Evolutionary conservation across 2,797 vertebrate species (phyloP).

Genomic region (Echeneis naucrates): DNA sequence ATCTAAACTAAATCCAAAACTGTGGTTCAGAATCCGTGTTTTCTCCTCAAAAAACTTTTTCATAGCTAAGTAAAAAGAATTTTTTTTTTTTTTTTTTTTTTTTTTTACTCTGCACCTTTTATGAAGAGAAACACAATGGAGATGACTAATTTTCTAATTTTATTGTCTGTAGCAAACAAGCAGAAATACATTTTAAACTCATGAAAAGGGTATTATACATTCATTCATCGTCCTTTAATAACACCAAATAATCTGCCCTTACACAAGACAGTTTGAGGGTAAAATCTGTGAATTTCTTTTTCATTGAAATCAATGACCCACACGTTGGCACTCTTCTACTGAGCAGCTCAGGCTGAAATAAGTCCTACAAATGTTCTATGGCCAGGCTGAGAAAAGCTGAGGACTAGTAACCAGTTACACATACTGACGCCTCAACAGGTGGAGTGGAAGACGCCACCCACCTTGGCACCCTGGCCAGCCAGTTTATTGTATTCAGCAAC

Average conservation of each 20-base stretch:
- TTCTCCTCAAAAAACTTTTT: neutral
- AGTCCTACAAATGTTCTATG: neutral
- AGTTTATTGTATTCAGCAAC: conserved; percentile 92
- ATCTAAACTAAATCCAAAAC: neutral
- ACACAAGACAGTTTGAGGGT: neutral
- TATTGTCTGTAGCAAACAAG: conserved; percentile 36
- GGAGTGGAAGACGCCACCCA: conserved; percentile 95
- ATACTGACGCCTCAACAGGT: conserved; percentile 86
- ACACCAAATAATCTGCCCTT: neutral
- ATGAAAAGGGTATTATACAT: neutral
- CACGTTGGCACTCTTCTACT: neutral
- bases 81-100: neutral
- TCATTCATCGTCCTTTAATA: neutral
- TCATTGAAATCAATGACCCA: neutral
- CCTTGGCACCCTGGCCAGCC: conserved; percentile 85
- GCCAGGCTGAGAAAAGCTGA: neutral
- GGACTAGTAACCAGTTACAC: neutral
- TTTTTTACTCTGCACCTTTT: conserved; percentile 10
- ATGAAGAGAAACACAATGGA: conserved; percentile 15
- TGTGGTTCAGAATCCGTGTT: neutral
- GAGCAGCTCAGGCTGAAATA: neutral
- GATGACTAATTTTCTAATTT: conserved; percentile 2
- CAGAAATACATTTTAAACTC: conserved; percentile 14
- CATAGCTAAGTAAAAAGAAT: neutral
- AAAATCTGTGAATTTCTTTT: neutral